phyloP scores from a whole-genome alignment of 2,888 invertebrate genomes.

The Nebria brevicollis region DNA sequence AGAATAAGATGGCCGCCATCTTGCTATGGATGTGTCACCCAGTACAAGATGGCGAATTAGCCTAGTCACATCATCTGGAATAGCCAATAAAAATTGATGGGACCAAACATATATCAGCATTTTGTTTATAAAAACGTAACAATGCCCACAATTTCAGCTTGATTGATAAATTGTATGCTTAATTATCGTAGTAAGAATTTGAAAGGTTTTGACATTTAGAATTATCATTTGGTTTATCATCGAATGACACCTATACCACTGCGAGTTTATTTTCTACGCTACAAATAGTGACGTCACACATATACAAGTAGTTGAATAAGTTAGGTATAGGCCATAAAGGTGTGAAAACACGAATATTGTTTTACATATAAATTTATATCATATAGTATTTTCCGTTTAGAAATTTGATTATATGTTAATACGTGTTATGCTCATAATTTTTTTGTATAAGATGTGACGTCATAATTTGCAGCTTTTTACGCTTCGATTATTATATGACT shows the following conservation, averaged over 20 bases:
- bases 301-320: not conserved
- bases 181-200: not conserved
- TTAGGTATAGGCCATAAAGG: not conserved
- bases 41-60: too few species aligned
- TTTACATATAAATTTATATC: too few species aligned
- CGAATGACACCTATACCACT: not conserved
- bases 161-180: not conserved
- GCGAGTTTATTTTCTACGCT: not conserved
- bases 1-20: slow-evolving; percentile 4
- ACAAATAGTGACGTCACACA: not conserved
- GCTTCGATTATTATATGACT: slow-evolving; percentile 6
- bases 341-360: too few species aligned
- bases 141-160: not conserved
- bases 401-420: too few species aligned
- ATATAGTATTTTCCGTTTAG: too few species aligned
- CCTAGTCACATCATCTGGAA: too few species aligned
- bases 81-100: too few species aligned
- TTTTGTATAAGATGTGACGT: not conserved
- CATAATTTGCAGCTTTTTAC: not conserved
- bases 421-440: too few species aligned
- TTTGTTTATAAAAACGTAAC: not conserved
- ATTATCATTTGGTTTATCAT: not conserved
- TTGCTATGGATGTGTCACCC: not conserved
- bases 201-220: not conserved
- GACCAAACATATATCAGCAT: too few species aligned